Conservation (phyloP, 2,113 vertebrate genomes). For the Ia io region DNA sequence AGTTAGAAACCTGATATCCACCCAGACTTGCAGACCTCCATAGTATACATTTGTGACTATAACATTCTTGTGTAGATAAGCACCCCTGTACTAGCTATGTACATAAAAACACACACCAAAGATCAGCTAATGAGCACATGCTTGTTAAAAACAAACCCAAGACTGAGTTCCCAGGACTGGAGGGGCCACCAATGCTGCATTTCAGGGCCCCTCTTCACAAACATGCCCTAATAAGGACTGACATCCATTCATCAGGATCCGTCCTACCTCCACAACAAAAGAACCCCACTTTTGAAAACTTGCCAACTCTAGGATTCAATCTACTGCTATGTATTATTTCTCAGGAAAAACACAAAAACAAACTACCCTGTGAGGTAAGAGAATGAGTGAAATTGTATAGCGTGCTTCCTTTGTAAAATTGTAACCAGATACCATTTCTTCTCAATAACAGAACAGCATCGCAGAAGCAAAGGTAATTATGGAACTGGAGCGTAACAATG, state of each 20-base stretch:
- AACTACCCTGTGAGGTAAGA: background rate
- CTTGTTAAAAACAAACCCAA: constrained; percentile 29
- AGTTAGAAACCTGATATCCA: background rate
- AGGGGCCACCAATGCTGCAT: background rate
- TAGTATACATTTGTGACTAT: background rate
- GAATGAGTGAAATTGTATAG: background rate
- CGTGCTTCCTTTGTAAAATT: background rate
- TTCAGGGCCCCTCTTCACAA: background rate
- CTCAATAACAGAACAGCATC: background rate
- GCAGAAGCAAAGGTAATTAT: background rate
- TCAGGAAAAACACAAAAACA: background rate
- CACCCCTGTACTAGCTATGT: background rate
- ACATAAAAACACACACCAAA: background rate
- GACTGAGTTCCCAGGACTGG: background rate
- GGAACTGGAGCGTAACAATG: background rate
- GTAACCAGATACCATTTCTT: constrained; percentile 3
- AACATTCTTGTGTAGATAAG: background rate
- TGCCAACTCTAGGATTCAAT: background rate
- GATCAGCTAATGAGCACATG: constrained; percentile 6
- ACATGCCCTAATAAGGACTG: background rate
- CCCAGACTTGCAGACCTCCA: background rate
- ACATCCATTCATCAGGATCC: background rate
- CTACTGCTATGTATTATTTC: background rate
- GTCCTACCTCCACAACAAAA: background rate
- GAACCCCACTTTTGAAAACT: background rate